A percentile compares a stretch with the other conserved stretches of the same genome.
Evolutionary conservation across 92 coral and sea anemone genomes (phyloP).

Genomic region (Phenganax subtilis): DNA sequence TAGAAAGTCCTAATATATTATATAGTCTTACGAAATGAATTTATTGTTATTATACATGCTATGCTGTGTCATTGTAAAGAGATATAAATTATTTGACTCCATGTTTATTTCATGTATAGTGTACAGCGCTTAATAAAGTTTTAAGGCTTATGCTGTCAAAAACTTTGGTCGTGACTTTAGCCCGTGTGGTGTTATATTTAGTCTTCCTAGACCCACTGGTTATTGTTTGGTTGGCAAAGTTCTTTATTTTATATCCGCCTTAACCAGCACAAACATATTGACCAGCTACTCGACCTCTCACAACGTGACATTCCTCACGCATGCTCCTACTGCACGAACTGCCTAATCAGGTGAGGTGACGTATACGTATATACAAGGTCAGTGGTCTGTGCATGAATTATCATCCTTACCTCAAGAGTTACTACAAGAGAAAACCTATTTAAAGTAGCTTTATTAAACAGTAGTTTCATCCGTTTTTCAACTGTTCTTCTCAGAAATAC

Average conservation of each 20-base stretch:
- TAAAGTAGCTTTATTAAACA: no score
- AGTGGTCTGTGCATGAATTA: no score
- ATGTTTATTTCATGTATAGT: constrained; percentile 8
- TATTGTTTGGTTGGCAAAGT: neutral
- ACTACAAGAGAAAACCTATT: no score
- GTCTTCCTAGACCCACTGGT: neutral
- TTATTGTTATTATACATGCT: neutral
- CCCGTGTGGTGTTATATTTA: neutral
- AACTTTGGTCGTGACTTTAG: neutral
- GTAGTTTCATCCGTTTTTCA: no score
- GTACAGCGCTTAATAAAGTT: neutral
- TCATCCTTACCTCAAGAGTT: no score
- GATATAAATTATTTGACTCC: neutral
- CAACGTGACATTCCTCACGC: no score
- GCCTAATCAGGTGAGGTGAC: no score
- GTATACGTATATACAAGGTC: no score
- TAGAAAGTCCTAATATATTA: constrained; percentile 9
- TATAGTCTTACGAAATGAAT: neutral
- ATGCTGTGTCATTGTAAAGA: neutral
- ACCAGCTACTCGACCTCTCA: no score
- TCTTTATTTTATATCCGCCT: neutral
- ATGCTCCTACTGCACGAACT: no score
- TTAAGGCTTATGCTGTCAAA: neutral
- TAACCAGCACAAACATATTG: constrained; percentile 4
- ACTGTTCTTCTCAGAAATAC: no score